Percentiles rank a stretch among this genome's conserved stretches.
These are phyloP conservation scores for Drosophila pruinosa DNA, from an alignment of 1,140 invertebrate species.

Conservation along the genomic window DNA sequence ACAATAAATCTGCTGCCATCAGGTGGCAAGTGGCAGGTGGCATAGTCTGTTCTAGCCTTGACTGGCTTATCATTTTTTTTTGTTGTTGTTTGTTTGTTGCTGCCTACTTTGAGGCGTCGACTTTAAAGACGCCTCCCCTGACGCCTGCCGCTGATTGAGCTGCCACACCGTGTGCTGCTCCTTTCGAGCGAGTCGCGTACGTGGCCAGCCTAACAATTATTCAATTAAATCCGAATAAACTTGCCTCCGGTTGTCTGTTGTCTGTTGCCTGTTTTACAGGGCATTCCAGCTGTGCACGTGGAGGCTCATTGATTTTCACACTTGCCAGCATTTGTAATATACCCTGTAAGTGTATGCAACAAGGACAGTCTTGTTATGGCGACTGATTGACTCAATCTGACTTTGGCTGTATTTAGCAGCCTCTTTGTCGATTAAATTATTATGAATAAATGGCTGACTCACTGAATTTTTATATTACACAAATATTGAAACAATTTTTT, in stretches of 20 bases:
- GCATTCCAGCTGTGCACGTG: slow-evolving; percentile 21
- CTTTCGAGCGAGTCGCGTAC: slow-evolving; percentile 29
- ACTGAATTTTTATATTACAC: no score
- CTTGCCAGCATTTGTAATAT: slow-evolving; percentile 36
- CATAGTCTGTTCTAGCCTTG: slow-evolving; percentile 15
- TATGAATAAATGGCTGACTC: no score
- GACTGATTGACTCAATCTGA: no score
- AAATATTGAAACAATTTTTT: no score
- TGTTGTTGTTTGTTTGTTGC: neutral
- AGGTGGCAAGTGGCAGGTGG: slow-evolving; percentile 17
- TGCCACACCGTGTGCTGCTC: neutral
- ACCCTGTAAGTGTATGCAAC: slow-evolving; percentile 24
- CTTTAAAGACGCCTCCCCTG: slow-evolving; percentile 6
- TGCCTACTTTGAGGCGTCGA: slow-evolving; percentile 42
- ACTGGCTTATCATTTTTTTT: slow-evolving; percentile 14
- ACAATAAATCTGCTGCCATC: slow-evolving; percentile 55
- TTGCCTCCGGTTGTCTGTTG: slow-evolving; percentile 39
- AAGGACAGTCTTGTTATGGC: neutral
- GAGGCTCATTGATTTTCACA: slow-evolving; percentile 52
- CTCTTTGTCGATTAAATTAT: no score
- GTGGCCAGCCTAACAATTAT: slow-evolving; percentile 76
- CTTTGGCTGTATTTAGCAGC: no score
- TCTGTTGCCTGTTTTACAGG: neutral
- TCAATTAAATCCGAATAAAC: slow-evolving; percentile 80
- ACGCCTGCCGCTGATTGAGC: neutral